Evolutionary conservation across 2,888 invertebrate genomes (phyloP).

Genomic region (Prostheceraeus crozeri): DNA sequence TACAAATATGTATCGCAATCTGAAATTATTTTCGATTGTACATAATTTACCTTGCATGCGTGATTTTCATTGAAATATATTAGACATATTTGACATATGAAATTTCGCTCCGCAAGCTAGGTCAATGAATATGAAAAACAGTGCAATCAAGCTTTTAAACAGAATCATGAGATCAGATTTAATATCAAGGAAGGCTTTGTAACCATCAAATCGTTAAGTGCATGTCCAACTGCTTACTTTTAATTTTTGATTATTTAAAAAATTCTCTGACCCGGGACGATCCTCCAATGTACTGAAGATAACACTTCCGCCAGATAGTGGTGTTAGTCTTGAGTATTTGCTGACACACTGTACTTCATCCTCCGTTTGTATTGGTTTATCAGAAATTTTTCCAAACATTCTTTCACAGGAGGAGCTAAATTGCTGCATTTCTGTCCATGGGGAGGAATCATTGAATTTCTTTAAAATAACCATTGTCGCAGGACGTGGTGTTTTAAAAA

Average conservation of each 20-base stretch:
- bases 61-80: too few relatives aligned
- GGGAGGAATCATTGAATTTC: slow-evolving; percentile 62
- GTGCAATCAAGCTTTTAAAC: too few relatives aligned
- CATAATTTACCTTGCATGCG: too few relatives aligned
- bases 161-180: too few relatives aligned
- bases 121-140: too few relatives aligned
- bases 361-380: background rate
- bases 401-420: slow-evolving; percentile 51
- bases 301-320: slow-evolving; percentile 83
- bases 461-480: slow-evolving; percentile 95
- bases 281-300: slow-evolving; percentile 89
- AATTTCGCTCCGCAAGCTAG: too few relatives aligned
- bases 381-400: slow-evolving; percentile 33
- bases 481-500: slow-evolving; percentile 88
- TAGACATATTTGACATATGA: too few relatives aligned
- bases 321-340: slow-evolving; percentile 93
- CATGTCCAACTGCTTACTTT: too few relatives aligned
- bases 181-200: too few relatives aligned
- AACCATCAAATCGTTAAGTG: too few relatives aligned
- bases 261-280: slow-evolving; percentile 80
- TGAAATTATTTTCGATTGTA: too few relatives aligned
- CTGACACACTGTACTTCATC: slow-evolving; percentile 67
- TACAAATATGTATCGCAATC: too few relatives aligned
- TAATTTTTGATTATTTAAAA: slow-evolving; percentile 77
- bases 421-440: slow-evolving; percentile 63